phyloP scores from a whole-genome alignment of 2,888 invertebrate genomes.

The Drosophila robusta region DNA sequence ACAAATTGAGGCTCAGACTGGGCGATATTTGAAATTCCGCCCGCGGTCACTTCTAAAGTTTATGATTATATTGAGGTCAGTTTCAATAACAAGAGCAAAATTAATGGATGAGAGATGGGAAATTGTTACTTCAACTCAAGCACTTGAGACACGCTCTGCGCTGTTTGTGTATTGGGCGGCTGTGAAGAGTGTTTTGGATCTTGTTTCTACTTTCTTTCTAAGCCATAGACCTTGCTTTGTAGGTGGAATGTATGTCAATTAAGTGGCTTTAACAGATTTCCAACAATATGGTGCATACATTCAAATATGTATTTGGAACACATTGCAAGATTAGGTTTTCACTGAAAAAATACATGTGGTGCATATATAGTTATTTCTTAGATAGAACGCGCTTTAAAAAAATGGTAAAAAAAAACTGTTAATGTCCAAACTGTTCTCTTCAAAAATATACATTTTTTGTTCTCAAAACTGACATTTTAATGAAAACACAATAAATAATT shows the following conservation, averaged over 20 bases:
- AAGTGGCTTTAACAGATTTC: not conserved
- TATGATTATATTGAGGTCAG: slow-evolving; percentile 40
- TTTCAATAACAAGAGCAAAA: slow-evolving; percentile 16
- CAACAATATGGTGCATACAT: not conserved
- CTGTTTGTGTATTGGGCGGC: not conserved
- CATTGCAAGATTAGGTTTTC: too few species aligned
- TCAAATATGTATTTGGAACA: too few species aligned
- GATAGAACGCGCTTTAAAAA: too few species aligned
- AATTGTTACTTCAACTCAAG: slow-evolving; percentile 19
- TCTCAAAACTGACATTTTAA: not conserved
- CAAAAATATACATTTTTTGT: not conserved
- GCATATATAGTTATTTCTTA: too few species aligned
- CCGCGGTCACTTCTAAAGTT: slow-evolving; percentile 23
- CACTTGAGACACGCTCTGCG: slow-evolving; percentile 20
- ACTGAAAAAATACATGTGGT: too few species aligned
- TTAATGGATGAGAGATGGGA: slow-evolving; percentile 28
- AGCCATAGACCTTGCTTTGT: slow-evolving; percentile 12
- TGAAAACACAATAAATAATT: not conserved
- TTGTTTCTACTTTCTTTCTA: slow-evolving; percentile 6
- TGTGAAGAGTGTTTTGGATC: slow-evolving; percentile 22
- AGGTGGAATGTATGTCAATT: slow-evolving; percentile 49
- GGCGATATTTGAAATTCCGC: not conserved
- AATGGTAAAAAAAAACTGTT: too few species aligned
- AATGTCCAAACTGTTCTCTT: too few species aligned
- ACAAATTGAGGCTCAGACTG: slow-evolving; percentile 27